Percentiles rank a stretch among this genome's conserved stretches.
phyloP scores from a whole-genome alignment of 2,113 vertebrate species.

The Atractosteus spatula region DNA sequence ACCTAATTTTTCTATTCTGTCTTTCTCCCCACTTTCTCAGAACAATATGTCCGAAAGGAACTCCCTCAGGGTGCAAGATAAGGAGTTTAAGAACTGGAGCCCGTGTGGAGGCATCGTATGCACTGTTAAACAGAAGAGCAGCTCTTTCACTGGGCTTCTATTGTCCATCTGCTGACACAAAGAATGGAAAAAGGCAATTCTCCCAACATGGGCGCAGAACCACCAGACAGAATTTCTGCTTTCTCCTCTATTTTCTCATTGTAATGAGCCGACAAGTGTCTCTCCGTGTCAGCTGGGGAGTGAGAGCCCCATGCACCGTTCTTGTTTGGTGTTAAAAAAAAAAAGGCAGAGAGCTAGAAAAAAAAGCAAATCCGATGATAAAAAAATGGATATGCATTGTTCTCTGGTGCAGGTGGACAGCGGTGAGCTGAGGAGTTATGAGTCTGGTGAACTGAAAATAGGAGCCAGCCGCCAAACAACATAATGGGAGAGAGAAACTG shows the following conservation, averaged over 20 bases:
- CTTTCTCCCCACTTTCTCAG: conserved; percentile 7
- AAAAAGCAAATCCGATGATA: background rate
- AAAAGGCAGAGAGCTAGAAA: background rate
- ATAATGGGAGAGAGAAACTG: too few relatives aligned
- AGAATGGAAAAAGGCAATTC: background rate
- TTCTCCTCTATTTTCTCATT: conserved; percentile 13
- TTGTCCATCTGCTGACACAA: conserved; percentile 21
- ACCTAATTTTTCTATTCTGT: background rate
- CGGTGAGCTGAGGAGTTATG: background rate
- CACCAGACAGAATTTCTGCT: background rate
- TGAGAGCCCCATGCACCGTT: background rate
- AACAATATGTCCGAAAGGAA: conserved; percentile 6
- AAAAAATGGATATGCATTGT: conserved; percentile 10
- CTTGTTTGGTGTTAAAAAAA: background rate
- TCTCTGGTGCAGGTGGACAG: background rate
- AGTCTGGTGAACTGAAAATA: too few relatives aligned
- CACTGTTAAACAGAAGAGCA: background rate
- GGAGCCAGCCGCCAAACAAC: too few relatives aligned
- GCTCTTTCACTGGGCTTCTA: conserved; percentile 10
- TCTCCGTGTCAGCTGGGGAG: background rate
- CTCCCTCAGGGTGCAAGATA: background rate
- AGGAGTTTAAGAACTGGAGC: conserved; percentile 23
- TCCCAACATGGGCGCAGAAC: background rate
- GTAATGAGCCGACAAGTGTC: conserved; percentile 1
- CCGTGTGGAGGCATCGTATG: conserved; percentile 5